A percentile compares a stretch with the other conserved stretches of the same genome.
These are phyloP conservation scores for Mercenaria mercenaria DNA, from an alignment of 1,140 invertebrate genomes.

Conservation along the genomic window DNA sequence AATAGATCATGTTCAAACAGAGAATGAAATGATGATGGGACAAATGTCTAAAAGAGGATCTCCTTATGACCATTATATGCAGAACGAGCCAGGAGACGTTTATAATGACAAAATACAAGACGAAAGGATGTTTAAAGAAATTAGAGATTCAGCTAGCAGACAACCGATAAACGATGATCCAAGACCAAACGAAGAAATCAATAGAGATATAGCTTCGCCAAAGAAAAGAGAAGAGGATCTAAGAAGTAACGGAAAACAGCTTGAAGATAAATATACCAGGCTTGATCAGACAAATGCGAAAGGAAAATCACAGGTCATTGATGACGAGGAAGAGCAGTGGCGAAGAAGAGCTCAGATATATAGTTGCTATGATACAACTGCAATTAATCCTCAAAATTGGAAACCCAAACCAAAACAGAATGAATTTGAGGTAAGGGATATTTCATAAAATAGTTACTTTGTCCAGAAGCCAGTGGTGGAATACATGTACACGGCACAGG, in stretches of 20 bases:
- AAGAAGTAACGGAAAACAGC: background rate
- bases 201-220: background rate
- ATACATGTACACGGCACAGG: no score
- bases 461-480: no score
- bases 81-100: background rate
- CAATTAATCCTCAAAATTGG: constrained; percentile 43
- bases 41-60: background rate
- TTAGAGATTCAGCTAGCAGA: background rate
- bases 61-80: background rate
- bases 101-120: background rate
- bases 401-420: constrained; percentile 18
- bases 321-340: constrained; percentile 26
- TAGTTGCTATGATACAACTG: constrained; percentile 21
- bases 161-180: background rate
- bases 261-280: background rate
- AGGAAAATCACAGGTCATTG: background rate
- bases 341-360: constrained; percentile 14
- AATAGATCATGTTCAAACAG: constrained; percentile 18
- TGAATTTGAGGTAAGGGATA: constrained; percentile 11
- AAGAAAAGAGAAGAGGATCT: background rate
- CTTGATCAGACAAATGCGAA: background rate
- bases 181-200: background rate
- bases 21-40: constrained; percentile 10
- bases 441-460: background rate
- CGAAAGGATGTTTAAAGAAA: background rate